Base-by-base conservation (phyloP, 1,140 invertebrate genomes). In the Aphelenchoides besseyi region DNA sequence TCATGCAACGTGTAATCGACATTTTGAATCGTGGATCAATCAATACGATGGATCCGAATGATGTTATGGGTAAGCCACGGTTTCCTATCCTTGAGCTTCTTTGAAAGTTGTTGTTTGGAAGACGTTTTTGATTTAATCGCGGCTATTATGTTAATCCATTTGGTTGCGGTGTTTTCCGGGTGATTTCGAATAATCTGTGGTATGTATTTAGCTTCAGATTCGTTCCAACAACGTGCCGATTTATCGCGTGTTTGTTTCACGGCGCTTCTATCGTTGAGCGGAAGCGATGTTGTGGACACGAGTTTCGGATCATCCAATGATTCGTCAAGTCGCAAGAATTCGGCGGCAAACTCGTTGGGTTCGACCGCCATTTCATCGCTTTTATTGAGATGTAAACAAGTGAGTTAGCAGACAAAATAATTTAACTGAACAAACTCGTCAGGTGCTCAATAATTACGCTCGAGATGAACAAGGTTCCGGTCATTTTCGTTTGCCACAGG, bases 21-120 rank as follows among this genome's bases (percentile, higher is more conserved):
- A 88, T 97, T 41, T 88, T 97, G 26, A 95, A 96, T 85, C 91
- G 91, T 81, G 95, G 94, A 0, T 95, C 94, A 12, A 93, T 96
- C 82, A 92, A 75, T 29, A 76, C 77, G 28, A 75, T 84, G 16
- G 82, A 83, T 69, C 59, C 78, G 8, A 76, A 77, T 54, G 82
- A 84, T 72, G 72, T 81, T 41, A 62, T 84, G 26, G 82, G 82
- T 83, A 71, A 68, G 75, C 69, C 26, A 48, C 32, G 3, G 35
- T 18, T 74, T 16, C 2, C 3, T 33, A 23, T 64, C 35, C 16
- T 61, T 26, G 71, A 26, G 26, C 3, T 68, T 73, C n/a, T 52
- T 48, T 72, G 2, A 0, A 12, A 30, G 18, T 16, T 68, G 30
- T 73, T n/a, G n/a, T 74, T 26, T 26, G 8, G 26, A 33, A 74